phyloP scores from a whole-genome alignment of 1,140 invertebrate species.

The Aphis craccivora region DNA sequence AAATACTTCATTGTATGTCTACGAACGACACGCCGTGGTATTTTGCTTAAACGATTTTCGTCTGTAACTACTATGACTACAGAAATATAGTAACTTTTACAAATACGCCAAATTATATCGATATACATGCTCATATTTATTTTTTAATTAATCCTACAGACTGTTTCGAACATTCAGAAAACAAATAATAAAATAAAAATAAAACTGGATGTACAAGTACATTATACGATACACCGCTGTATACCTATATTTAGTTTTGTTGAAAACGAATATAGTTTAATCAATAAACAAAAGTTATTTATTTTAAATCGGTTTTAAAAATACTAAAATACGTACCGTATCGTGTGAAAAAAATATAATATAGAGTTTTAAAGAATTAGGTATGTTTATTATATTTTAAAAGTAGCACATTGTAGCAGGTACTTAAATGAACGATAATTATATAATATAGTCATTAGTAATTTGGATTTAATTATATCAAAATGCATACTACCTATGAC shows the following conservation, averaged over 20 bases:
- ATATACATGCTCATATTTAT: not conserved
- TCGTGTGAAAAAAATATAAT: not conserved
- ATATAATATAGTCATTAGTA: not conserved
- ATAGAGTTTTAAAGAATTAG: not conserved
- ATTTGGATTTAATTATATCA: not conserved
- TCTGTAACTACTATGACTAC: not conserved
- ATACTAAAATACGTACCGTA: not conserved
- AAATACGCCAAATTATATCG: not conserved
- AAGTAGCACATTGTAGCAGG: not conserved
- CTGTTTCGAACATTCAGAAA: not conserved
- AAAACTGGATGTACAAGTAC: too few species aligned
- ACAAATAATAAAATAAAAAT: not conserved
- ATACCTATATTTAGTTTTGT: not conserved
- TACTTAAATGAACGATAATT: too few species aligned
- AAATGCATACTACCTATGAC: not conserved
- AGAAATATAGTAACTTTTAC: not conserved
- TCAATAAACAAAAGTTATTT: not conserved
- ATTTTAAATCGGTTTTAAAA: not conserved
- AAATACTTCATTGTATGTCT: not conserved
- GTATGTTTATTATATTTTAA: not conserved
- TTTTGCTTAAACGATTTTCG: not conserved
- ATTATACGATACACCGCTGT: not conserved
- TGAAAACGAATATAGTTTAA: not conserved
- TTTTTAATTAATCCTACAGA: not conserved
- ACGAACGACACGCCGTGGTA: not conserved